Evolutionary conservation across 2,888 invertebrate species (phyloP).

Genomic region (Drosophila stalkeri): DNA sequence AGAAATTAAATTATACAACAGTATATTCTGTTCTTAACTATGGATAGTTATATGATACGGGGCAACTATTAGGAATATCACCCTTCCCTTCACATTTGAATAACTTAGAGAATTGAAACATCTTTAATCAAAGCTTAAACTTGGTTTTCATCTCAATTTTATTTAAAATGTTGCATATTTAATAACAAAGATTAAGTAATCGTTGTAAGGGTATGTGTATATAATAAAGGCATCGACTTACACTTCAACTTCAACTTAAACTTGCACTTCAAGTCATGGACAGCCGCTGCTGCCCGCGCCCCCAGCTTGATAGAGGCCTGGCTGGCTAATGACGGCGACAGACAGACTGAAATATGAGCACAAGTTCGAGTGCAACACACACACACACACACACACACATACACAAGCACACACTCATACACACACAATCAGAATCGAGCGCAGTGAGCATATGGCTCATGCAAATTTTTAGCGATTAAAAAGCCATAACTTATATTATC

Average conservation of each 20-base stretch:
- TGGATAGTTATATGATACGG: too few relatives aligned
- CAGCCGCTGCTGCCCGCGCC: background rate
- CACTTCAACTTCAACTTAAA: conserved; percentile 51
- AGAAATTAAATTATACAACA: background rate
- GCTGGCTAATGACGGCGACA: conserved; percentile 59
- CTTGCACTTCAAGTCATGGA: conserved; percentile 59
- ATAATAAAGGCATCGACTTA: conserved; percentile 40
- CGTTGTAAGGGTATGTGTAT: background rate
- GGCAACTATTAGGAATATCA: background rate
- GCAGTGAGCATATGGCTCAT: conserved; percentile 54
- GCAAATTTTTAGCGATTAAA: conserved; percentile 82
- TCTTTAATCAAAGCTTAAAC: background rate
- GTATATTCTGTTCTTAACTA: too few relatives aligned
- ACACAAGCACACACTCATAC: conserved; percentile 9
- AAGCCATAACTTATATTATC: conserved; percentile 82
- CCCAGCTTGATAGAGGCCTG: conserved; percentile 43
- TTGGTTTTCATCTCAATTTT: background rate
- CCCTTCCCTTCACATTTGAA: background rate
- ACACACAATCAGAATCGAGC: conserved; percentile 6
- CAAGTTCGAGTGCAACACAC: conserved; percentile 56
- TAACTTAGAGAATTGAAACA: background rate
- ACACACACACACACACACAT: conserved; percentile 18
- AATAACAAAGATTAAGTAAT: background rate
- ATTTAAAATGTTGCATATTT: background rate
- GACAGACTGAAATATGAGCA: conserved; percentile 70